Conservation (phyloP, 2,797 vertebrate genomes). For the Acanthornis magna region DNA sequence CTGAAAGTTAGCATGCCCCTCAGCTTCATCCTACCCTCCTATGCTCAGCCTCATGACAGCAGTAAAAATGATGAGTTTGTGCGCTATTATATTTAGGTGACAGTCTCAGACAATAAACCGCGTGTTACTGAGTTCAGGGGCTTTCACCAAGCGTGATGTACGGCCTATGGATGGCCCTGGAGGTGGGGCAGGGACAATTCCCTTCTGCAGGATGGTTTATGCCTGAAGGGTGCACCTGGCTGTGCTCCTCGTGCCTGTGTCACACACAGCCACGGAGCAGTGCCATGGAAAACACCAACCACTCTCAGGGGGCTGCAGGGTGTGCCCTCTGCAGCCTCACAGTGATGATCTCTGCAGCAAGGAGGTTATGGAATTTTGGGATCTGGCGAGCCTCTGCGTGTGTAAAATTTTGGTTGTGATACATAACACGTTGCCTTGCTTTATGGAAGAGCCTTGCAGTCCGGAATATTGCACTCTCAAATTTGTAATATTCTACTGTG, state of each 20-base stretch:
- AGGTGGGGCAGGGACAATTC: neutral
- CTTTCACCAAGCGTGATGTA: neutral
- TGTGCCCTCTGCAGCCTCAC: neutral
- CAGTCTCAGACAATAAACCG: conserved; percentile 15
- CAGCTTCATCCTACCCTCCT: neutral
- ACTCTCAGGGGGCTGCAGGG: accelerated
- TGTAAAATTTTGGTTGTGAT: neutral
- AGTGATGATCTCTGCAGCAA: neutral
- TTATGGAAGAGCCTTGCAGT: neutral
- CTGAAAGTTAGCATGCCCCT: neutral
- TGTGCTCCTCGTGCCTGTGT: neutral
- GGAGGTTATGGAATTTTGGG: neutral
- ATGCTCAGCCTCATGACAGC: neutral
- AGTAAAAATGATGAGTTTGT: conserved; percentile 46
- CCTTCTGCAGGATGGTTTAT: neutral
- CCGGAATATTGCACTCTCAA: neutral
- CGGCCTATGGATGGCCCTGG: neutral
- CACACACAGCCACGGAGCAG: neutral
- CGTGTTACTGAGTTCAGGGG: conserved; percentile 19
- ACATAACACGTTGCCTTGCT: accelerated
- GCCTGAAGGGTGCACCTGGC: neutral
- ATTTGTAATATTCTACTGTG: neutral
- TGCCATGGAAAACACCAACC: neutral
- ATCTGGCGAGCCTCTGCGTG: neutral
- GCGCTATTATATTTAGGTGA: conserved; percentile 40